phyloP scores from a whole-genome alignment of 2,797 vertebrate genomes.

The Pteropus rufus region DNA sequence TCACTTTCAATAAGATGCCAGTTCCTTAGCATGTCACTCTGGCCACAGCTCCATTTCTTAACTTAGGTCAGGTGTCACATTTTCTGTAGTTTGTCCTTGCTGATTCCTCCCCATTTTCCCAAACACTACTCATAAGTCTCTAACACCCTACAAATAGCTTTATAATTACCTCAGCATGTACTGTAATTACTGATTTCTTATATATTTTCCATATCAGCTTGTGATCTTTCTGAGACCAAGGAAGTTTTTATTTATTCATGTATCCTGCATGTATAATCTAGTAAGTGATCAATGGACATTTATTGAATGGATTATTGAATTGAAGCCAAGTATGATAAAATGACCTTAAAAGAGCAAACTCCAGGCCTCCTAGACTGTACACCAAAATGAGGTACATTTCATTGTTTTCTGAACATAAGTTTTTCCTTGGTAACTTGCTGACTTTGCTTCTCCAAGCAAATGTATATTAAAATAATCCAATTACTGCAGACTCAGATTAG shows the following conservation, averaged over 20 bases:
- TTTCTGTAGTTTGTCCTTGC: background rate
- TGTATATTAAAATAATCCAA: background rate
- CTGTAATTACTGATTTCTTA: background rate
- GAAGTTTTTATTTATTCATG: background rate
- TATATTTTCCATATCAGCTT: background rate
- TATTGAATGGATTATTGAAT: background rate
- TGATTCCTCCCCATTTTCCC: background rate
- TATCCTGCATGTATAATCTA: background rate
- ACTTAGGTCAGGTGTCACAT: background rate
- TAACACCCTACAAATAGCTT: background rate
- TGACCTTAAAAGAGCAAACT: background rate
- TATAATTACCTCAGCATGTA: background rate
- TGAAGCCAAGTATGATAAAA: background rate
- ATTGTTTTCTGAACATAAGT: background rate
- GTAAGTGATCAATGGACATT: background rate
- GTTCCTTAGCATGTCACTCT: background rate
- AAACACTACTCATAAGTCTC: background rate
- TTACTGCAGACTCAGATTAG: background rate
- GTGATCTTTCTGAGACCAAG: background rate
- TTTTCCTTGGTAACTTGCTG: background rate
- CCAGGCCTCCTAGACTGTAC: background rate
- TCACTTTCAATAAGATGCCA: background rate
- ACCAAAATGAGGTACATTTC: background rate
- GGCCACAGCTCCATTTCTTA: background rate
- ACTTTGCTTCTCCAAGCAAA: background rate